Evolutionary conservation across 2,113 vertebrate species (phyloP).

Genomic region (Amphiprion percula): DNA sequence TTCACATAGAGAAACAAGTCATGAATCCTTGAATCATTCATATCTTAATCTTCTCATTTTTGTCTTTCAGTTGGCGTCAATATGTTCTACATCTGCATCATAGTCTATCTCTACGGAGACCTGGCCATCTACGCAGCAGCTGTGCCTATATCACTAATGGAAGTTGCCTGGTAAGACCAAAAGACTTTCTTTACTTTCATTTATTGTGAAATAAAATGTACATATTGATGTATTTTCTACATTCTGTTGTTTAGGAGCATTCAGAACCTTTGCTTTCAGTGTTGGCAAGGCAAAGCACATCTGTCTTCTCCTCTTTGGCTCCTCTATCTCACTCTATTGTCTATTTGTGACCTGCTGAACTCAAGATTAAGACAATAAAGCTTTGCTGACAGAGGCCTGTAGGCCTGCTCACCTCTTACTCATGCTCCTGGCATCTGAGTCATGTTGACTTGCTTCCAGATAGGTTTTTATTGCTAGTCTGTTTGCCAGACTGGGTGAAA

Average conservation of each 20-base stretch:
- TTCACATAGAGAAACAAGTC: not conserved
- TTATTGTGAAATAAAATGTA: slow-evolving; percentile 6
- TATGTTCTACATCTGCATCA: slow-evolving; percentile 99
- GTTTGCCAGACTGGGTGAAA: slow-evolving; percentile 33
- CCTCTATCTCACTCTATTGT: not conserved
- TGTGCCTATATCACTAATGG: slow-evolving; percentile 95
- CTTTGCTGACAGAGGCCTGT: slow-evolving; percentile 22
- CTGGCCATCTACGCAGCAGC: slow-evolving; percentile 98
- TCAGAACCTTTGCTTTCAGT: slow-evolving; percentile 3
- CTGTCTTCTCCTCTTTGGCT: not conserved
- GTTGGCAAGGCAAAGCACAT: slow-evolving; percentile 9
- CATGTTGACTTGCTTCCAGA: slow-evolving; percentile 60
- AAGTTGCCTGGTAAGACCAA: slow-evolving; percentile 94
- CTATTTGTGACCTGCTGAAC: slow-evolving; percentile 23
- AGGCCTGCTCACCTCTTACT: slow-evolving; percentile 26
- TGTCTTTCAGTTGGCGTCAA: slow-evolving; percentile 93
- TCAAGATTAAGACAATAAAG: slow-evolving; percentile 61
- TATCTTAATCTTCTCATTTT: not conserved
- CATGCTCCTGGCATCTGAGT: slow-evolving; percentile 15
- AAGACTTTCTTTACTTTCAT: not conserved
- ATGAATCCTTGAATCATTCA: not conserved
- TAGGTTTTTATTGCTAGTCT: slow-evolving; percentile 71
- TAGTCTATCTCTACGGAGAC: slow-evolving; percentile 97
- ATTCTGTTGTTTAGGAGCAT: slow-evolving; percentile 12
- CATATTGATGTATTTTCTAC: not conserved